Conservation (phyloP, 2,888 invertebrate species). For the Stenurella melanura region DNA sequence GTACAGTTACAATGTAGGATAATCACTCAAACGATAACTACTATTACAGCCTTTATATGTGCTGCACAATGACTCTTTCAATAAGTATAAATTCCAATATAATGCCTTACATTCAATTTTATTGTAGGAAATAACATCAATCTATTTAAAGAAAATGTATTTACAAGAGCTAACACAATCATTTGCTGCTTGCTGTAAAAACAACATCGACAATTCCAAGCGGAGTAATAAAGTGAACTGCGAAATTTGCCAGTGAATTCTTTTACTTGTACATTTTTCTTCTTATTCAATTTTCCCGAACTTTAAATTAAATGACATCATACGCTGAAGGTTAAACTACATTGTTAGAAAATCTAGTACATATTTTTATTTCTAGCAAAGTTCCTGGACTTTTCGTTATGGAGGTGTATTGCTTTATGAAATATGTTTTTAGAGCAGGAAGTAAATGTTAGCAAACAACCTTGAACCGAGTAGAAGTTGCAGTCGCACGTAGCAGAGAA, state of each 20-base stretch:
- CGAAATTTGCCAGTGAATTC: not conserved
- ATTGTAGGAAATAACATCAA: slow-evolving; percentile 16
- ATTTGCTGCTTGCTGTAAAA: not conserved
- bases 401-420: no score
- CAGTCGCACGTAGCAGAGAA: no score
- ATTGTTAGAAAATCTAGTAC: no score
- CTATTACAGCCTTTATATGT: slow-evolving; percentile 16
- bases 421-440: no score
- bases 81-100: slow-evolving; percentile 25
- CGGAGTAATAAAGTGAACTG: not conserved
- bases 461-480: no score
- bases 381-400: no score
- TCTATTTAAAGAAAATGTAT: slow-evolving; percentile 3
- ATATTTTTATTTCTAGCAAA: no score
- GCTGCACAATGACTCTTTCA: slow-evolving; percentile 17
- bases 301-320: no score
- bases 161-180: slow-evolving; percentile 5
- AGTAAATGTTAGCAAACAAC: no score
- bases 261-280: not conserved
- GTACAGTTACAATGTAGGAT: slow-evolving; percentile 25
- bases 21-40: slow-evolving; percentile 18
- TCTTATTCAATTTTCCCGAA: not conserved
- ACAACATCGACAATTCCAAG: not conserved
- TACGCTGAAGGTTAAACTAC: no score
- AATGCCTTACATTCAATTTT: slow-evolving; percentile 21